Evolutionary conservation across 2,113 vertebrate genomes (phyloP).

Genomic region (Brachyhypopomus occidentalis): DNA sequence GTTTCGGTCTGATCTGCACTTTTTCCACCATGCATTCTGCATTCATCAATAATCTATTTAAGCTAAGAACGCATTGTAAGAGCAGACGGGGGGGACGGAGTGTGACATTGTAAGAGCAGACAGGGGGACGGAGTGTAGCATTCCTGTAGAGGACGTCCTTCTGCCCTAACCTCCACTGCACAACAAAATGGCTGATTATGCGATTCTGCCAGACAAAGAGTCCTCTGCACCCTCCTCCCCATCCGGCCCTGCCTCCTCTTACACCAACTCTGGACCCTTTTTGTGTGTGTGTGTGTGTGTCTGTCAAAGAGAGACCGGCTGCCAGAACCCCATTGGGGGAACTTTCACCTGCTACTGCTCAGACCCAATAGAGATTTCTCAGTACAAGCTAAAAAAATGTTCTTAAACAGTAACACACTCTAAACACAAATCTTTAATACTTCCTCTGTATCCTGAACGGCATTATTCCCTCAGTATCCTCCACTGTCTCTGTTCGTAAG

Average conservation of each 20-base stretch:
- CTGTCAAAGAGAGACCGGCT: slow-evolving; percentile 44
- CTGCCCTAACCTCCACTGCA: slow-evolving; percentile 49
- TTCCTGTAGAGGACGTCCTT: slow-evolving; percentile 7
- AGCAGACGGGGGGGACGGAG: slow-evolving; percentile 38
- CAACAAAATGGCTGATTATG: slow-evolving; percentile 56
- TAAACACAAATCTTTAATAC: background rate
- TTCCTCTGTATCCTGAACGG: no score
- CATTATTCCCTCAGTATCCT: background rate
- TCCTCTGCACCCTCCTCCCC: slow-evolving; percentile 39
- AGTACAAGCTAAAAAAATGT: background rate
- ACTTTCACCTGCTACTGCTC: slow-evolving; percentile 64
- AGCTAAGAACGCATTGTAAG: slow-evolving; percentile 52
- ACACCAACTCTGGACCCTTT: slow-evolving; percentile 49
- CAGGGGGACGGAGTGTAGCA: background rate
- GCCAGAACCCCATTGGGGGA: slow-evolving; percentile 38
- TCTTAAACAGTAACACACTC: background rate
- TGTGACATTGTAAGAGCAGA: slow-evolving; percentile 51
- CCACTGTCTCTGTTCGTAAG: background rate
- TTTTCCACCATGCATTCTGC: slow-evolving; percentile 48
- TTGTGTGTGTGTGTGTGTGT: slow-evolving; percentile 49
- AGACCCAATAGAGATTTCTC: background rate
- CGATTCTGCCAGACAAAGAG: slow-evolving; percentile 54
- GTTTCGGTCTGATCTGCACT: slow-evolving; percentile 46
- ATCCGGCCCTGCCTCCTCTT: slow-evolving; percentile 33
- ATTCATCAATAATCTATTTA: slow-evolving; percentile 56